Evolutionary conservation across 2,113 vertebrate genomes (phyloP).

Genomic region (Fregetta grallaria): DNA sequence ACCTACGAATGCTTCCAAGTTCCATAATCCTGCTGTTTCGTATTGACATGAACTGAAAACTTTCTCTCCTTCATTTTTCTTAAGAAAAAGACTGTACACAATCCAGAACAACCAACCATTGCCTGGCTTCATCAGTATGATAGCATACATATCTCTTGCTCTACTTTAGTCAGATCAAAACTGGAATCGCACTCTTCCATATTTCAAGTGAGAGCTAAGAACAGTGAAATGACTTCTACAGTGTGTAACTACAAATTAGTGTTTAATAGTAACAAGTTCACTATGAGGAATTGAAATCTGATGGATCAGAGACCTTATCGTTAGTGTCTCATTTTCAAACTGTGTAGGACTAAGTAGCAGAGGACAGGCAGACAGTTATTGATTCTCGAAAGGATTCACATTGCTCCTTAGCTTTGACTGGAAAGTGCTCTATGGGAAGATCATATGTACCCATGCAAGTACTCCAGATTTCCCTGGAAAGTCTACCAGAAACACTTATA

Average conservation of each 20-base stretch:
- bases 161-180: neutral
- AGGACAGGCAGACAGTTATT: neutral
- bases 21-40: neutral
- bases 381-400: neutral
- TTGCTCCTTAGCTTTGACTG: neutral
- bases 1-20: neutral
- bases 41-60: neutral
- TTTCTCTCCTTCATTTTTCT: neutral
- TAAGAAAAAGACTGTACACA: neutral
- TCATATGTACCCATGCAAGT: neutral
- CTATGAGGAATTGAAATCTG: neutral
- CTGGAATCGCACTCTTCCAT: neutral
- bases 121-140: neutral
- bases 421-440: neutral
- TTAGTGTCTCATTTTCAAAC: neutral
- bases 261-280: neutral
- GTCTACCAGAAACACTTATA: neutral
- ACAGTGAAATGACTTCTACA: neutral
- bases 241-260: neutral
- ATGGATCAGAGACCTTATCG: neutral
- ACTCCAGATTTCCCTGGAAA: neutral
- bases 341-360: neutral
- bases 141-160: neutral
- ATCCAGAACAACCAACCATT: neutral
- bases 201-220: neutral